phyloP scores from a whole-genome alignment of 2,113 vertebrate species.

The Jaculus jaculus region DNA sequence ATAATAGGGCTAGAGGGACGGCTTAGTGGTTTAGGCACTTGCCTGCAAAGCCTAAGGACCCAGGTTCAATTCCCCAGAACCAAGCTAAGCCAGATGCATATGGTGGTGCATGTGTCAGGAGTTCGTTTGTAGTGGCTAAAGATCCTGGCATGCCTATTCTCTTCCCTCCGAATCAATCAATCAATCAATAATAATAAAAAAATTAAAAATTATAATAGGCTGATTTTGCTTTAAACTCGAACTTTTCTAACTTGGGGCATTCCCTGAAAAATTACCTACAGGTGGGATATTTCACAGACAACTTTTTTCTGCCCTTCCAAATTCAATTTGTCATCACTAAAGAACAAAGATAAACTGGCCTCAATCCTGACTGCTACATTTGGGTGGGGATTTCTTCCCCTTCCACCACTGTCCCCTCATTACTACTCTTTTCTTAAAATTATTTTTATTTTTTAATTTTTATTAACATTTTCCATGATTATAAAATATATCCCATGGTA shows the following conservation, averaged over 20 bases:
- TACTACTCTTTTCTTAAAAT: constrained; percentile 62
- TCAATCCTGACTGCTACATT: constrained; percentile 80
- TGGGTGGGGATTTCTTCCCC: constrained; percentile 81
- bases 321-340: constrained; percentile 70
- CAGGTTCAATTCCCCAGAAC: too few relatives aligned
- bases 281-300: constrained; percentile 85
- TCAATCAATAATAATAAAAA: too few relatives aligned
- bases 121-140: too few relatives aligned
- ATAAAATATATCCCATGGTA: too few relatives aligned
- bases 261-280: constrained; percentile 86
- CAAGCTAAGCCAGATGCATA: too few relatives aligned
- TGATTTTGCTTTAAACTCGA: constrained; percentile 85
- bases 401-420: constrained; percentile 72
- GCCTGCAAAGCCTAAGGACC: too few relatives aligned
- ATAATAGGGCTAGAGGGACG: constrained; percentile 76
- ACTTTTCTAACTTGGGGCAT: constrained; percentile 89
- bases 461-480: too few relatives aligned
- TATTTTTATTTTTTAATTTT: too few relatives aligned
- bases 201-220: constrained; percentile 85
- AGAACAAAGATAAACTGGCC: constrained; percentile 81
- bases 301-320: constrained; percentile 53
- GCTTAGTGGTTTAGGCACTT: too few relatives aligned
- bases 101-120: too few relatives aligned
- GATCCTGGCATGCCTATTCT: too few relatives aligned
- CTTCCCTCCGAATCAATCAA: too few relatives aligned